phyloP scores from a whole-genome alignment of 1,140 invertebrate species.

The Drosophila yakuba region DNA sequence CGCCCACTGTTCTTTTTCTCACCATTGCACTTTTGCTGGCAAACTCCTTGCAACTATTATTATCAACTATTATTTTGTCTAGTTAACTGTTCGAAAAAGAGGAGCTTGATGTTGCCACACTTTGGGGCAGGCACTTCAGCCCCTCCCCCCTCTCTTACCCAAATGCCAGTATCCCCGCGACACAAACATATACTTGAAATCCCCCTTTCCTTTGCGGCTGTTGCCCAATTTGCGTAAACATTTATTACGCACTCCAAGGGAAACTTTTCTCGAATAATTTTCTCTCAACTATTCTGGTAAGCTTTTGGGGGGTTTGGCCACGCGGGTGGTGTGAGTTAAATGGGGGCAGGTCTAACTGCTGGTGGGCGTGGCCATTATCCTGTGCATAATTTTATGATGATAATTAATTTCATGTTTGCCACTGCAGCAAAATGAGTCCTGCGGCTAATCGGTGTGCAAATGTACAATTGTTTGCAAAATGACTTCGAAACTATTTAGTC shows the following conservation, averaged over 20 bases:
- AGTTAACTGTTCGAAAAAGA: constrained; percentile 59
- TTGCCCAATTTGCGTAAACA: constrained; percentile 71
- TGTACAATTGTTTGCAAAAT: constrained; percentile 27
- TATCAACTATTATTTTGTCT: constrained; percentile 69
- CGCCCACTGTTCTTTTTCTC: constrained; percentile 6
- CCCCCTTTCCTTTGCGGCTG: neutral
- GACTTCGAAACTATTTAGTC: neutral
- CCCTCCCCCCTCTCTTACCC: neutral
- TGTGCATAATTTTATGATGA: constrained; percentile 74
- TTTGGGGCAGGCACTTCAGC: constrained; percentile 14
- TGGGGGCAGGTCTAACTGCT: constrained; percentile 5
- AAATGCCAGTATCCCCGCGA: constrained; percentile 15
- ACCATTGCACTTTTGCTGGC: constrained; percentile 37
- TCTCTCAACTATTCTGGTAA: constrained; percentile 33
- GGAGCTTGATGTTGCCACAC: constrained; percentile 55
- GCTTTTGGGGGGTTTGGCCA: constrained; percentile 1
- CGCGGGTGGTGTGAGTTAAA: neutral
- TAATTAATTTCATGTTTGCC: constrained; percentile 69
- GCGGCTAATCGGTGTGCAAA: constrained; percentile 22
- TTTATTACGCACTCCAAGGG: constrained; percentile 70
- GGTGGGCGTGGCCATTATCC: constrained; percentile 35
- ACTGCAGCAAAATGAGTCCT: constrained; percentile 29
- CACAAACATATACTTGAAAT: constrained; percentile 30
- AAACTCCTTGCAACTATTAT: constrained; percentile 61
- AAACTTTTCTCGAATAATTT: constrained; percentile 65